These are phyloP conservation scores for Oeneis ivallda DNA, from an alignment of 2,888 invertebrate genomes.

Conservation along the genomic window DNA sequence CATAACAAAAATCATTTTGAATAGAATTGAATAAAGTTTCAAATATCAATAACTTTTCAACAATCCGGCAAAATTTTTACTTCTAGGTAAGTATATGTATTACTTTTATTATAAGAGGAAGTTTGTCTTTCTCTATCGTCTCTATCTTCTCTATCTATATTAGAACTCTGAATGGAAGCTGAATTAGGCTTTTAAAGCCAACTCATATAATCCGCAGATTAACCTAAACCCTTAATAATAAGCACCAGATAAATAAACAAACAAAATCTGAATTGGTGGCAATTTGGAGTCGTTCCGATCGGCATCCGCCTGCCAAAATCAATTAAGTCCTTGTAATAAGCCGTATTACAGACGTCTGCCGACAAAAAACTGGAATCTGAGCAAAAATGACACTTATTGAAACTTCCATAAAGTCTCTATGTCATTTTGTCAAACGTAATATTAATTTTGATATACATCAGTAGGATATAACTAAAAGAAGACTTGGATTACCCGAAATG, in stretches of 20 bases:
- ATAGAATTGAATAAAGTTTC: too few relatives aligned
- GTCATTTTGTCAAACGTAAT: constrained; percentile 9
- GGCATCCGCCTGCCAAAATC: constrained; percentile 68
- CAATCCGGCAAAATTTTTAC: too few relatives aligned
- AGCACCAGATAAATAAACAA: constrained; percentile 51
- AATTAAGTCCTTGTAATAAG: constrained; percentile 70
- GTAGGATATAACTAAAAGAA: constrained; percentile 41
- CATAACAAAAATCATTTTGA: too few relatives aligned
- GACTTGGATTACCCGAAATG: constrained; percentile 70
- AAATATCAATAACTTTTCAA: too few relatives aligned
- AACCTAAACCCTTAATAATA: constrained; percentile 24
- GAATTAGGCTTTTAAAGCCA: constrained; percentile 9
- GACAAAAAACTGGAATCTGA: neutral
- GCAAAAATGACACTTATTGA: constrained; percentile 38
- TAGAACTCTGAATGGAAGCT: neutral
- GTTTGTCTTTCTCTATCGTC: too few relatives aligned
- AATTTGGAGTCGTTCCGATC: constrained; percentile 65
- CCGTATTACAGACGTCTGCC: constrained; percentile 35
- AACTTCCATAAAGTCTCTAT: constrained; percentile 20
- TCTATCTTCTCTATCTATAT: neutral
- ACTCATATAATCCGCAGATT: constrained; percentile 14
- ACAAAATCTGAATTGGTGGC: constrained; percentile 40
- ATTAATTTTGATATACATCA: constrained; percentile 53
- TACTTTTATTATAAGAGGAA: too few relatives aligned
- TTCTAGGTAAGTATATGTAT: too few relatives aligned